These are phyloP conservation scores for Tiliacea citrago DNA, from an alignment of 2,888 invertebrate genomes.

Conservation along the genomic window DNA sequence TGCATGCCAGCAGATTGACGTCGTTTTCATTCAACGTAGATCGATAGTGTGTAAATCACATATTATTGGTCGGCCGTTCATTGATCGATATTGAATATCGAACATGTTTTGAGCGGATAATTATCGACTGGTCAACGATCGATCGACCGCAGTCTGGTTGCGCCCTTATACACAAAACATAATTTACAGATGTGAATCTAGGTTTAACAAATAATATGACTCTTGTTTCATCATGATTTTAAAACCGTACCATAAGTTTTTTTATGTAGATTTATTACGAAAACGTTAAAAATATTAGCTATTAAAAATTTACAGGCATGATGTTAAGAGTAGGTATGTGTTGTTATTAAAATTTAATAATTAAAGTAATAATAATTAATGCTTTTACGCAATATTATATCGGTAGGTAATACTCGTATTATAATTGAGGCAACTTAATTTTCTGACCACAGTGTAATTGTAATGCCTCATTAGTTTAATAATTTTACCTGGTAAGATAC, in stretches of 20 bases:
- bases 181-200: background rate
- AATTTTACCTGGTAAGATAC: background rate
- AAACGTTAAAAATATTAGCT: background rate
- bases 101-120: background rate
- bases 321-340: background rate
- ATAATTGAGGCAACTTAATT: background rate
- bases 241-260: background rate
- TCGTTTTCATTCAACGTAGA: background rate
- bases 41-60: background rate
- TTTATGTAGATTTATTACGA: background rate
- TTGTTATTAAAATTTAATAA: background rate
- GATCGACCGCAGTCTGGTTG: background rate
- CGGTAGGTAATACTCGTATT: too few relatives aligned
- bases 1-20: background rate
- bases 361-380: too few relatives aligned
- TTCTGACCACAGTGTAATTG: background rate
- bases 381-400: background rate
- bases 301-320: background rate
- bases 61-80: background rate
- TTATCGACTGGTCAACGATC: background rate
- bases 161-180: background rate
- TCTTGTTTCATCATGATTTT: background rate
- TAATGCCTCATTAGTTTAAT: slow-evolving; percentile 6
- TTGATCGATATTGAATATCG: background rate
- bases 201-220: background rate